Conservation (phyloP, 2,113 vertebrate species). For the Clinocottus analis region DNA sequence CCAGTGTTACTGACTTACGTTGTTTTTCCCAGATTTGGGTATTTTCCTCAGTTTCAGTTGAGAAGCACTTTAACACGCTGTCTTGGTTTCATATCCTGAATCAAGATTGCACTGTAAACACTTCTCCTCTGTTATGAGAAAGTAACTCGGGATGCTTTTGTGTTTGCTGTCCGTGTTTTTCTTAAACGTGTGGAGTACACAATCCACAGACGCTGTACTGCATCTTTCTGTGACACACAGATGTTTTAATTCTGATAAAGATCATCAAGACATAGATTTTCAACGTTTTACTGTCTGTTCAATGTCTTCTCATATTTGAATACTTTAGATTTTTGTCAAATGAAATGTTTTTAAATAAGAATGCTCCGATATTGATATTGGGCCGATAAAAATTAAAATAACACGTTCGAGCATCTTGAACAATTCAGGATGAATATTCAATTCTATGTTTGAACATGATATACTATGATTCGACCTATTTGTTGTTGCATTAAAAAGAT, state of each 20-base stretch:
- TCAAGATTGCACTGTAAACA: neutral
- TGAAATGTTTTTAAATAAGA: neutral
- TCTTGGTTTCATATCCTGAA: constrained; percentile 32
- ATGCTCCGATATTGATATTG: neutral
- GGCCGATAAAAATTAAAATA: neutral
- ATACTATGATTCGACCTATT: too few relatives aligned
- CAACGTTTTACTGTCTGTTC: neutral
- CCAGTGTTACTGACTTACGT: too few relatives aligned
- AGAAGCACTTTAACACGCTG: neutral
- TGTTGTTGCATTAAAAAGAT: too few relatives aligned
- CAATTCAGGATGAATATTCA: neutral
- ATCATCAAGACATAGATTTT: neutral
- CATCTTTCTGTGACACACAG: neutral
- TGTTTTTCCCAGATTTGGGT: neutral
- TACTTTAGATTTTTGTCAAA: too few relatives aligned
- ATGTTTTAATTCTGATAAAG: neutral
- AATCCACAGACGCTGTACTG: too few relatives aligned
- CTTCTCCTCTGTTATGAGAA: neutral
- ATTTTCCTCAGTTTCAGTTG: neutral
- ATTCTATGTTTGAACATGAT: neutral
- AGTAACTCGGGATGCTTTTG: neutral
- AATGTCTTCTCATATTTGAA: too few relatives aligned
- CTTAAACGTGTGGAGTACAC: neutral
- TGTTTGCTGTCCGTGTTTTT: neutral
- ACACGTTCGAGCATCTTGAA: neutral